A percentile compares a stretch with the other conserved stretches of the same genome.
These are phyloP conservation scores for Melinaea menophilus DNA, from an alignment of 2,888 invertebrate genomes.

Conservation along the genomic window DNA sequence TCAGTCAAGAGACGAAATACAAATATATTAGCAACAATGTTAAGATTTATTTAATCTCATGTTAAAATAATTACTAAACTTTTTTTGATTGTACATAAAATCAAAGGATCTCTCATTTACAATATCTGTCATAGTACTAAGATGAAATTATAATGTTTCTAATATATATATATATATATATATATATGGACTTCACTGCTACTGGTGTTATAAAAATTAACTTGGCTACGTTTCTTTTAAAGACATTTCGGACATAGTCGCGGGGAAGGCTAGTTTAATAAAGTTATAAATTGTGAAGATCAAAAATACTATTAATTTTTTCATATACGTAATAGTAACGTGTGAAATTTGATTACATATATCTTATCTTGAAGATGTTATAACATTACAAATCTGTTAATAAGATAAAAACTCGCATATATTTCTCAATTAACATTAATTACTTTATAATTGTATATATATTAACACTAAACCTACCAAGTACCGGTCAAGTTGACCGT, in stretches of 20 bases:
- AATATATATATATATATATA: conserved; percentile 12
- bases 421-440: too few relatives aligned
- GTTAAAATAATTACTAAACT: conserved; percentile 9
- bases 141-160: conserved; percentile 11
- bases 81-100: background rate
- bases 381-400: conserved; percentile 3
- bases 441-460: too few relatives aligned
- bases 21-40: conserved; percentile 14
- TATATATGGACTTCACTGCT: background rate
- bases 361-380: background rate
- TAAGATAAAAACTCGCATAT: background rate
- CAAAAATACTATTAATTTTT: too few relatives aligned
- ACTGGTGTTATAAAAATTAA: too few relatives aligned
- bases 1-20: conserved; percentile 13
- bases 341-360: too few relatives aligned
- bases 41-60: conserved; percentile 5
- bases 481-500: too few relatives aligned
- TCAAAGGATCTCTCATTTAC: background rate
- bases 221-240: too few relatives aligned
- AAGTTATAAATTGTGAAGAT: too few relatives aligned
- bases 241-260: too few relatives aligned
- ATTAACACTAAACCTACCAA: too few relatives aligned
- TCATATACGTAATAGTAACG: too few relatives aligned
- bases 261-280: too few relatives aligned
- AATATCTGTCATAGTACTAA: background rate